Percentiles rank a stretch among this genome's conserved stretches.
Conservation (phyloP, 2,113 vertebrate species). For the Scophthalmus maximus region DNA sequence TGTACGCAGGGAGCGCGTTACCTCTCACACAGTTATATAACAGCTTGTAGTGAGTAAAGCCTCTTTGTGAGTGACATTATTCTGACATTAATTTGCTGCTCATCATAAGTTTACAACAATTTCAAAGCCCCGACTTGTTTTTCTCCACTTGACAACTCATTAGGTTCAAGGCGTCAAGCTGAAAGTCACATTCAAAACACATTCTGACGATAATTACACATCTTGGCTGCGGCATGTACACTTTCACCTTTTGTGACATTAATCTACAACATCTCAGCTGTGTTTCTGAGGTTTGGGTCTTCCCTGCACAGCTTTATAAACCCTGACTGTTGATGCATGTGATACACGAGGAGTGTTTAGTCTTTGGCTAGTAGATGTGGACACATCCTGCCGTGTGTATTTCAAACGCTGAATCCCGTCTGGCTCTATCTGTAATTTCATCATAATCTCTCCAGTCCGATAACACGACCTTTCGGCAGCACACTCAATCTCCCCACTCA, state of each 20-base stretch:
- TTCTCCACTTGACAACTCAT: constrained; percentile 57
- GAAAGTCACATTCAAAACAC: constrained; percentile 48
- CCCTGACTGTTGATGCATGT: background rate
- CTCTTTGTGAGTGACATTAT: constrained; percentile 56
- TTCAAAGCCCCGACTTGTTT: constrained; percentile 41
- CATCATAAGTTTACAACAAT: constrained; percentile 46
- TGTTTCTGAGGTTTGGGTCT: constrained; percentile 33
- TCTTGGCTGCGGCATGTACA: constrained; percentile 35
- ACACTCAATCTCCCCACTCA: constrained; percentile 31
- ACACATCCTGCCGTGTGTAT: constrained; percentile 17
- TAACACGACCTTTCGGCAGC: constrained; percentile 53
- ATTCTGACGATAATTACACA: constrained; percentile 46
- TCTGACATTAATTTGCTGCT: constrained; percentile 69
- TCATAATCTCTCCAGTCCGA: constrained; percentile 58
- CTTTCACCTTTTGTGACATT: constrained; percentile 60
- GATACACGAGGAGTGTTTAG: background rate
- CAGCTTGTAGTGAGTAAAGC: constrained; percentile 47
- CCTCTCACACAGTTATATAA: constrained; percentile 31
- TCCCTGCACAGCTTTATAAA: constrained; percentile 32
- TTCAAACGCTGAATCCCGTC: constrained; percentile 33
- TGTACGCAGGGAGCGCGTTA: constrained; percentile 20
- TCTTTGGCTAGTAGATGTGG: background rate
- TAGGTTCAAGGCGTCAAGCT: constrained; percentile 47
- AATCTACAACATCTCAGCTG: constrained; percentile 51
- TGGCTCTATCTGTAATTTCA: constrained; percentile 59